Evolutionary conservation across 2,888 invertebrate species (phyloP).

Genomic region (Epistrophe grossulariae): DNA sequence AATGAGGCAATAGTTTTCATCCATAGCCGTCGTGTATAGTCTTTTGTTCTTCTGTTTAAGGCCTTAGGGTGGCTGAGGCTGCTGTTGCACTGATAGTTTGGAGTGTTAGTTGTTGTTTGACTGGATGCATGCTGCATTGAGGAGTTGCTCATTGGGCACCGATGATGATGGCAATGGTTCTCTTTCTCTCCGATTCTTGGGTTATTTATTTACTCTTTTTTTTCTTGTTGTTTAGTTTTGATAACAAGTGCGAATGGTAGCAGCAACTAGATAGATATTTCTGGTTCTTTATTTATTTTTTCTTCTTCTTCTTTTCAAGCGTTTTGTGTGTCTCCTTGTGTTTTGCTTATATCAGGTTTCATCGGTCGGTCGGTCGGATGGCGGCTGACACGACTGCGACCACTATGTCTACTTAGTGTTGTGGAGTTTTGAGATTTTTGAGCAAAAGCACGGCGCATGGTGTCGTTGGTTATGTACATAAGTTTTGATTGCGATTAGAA

Average conservation of each 20-base stretch:
- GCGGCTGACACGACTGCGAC: slow-evolving; percentile 30
- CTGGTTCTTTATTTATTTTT: slow-evolving; percentile 51
- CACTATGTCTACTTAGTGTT: slow-evolving; percentile 60
- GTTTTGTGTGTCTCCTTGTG: slow-evolving; percentile 38
- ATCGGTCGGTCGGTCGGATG: slow-evolving; percentile 45
- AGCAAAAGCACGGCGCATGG: slow-evolving; percentile 67
- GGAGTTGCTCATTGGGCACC: slow-evolving; percentile 57
- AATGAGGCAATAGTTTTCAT: slow-evolving; percentile 46
- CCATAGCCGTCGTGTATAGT: slow-evolving; percentile 44
- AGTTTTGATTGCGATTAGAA: slow-evolving; percentile 67
- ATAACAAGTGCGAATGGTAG: slow-evolving; percentile 64
- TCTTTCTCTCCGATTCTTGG: slow-evolving; percentile 61
- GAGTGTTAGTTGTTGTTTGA: slow-evolving; percentile 62
- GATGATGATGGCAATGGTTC: slow-evolving; percentile 30
- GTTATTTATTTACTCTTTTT: slow-evolving; percentile 39
- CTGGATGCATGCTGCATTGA: slow-evolving; percentile 63
- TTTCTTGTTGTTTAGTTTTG: slow-evolving; percentile 26
- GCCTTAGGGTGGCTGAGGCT: slow-evolving; percentile 29
- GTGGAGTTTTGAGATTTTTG: slow-evolving; percentile 59
- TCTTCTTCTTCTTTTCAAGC: background rate
- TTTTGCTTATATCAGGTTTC: slow-evolving; percentile 65
- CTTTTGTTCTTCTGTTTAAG: slow-evolving; percentile 63
- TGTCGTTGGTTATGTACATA: slow-evolving; percentile 58
- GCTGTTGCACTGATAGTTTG: slow-evolving; percentile 47
- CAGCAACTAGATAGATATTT: slow-evolving; percentile 48